A percentile compares a stretch with the other conserved stretches of the same genome.
Conservation (phyloP, 1,140 invertebrate genomes). For the Colletes latitarsis region DNA sequence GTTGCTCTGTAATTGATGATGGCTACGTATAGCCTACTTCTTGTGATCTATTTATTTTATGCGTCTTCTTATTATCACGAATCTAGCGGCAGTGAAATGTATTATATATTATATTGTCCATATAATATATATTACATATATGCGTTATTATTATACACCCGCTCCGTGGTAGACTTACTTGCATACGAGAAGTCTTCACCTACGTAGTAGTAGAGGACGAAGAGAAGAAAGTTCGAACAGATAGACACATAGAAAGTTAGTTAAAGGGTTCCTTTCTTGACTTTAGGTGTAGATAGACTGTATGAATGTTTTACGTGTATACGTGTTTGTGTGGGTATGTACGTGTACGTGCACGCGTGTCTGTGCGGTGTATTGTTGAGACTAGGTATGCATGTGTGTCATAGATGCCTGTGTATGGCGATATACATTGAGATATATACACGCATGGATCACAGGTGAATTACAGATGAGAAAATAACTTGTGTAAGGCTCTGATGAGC, state of each 20-base stretch:
- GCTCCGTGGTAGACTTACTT: slow-evolving; percentile 76
- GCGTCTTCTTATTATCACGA: slow-evolving; percentile 38
- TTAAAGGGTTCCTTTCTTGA: slow-evolving; percentile 62
- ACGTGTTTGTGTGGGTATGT: background rate
- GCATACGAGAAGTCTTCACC: slow-evolving; percentile 80
- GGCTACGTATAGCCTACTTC: slow-evolving; percentile 34
- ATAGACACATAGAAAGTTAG: slow-evolving; percentile 79
- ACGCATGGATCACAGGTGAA: slow-evolving; percentile 32
- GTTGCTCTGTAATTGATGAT: slow-evolving; percentile 61
- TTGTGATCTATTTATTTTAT: slow-evolving; percentile 30
- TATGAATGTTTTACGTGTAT: background rate
- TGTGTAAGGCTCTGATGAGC: slow-evolving; percentile 36
- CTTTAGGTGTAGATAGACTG: slow-evolving; percentile 39
- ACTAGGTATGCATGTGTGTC: background rate
- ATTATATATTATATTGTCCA: slow-evolving; percentile 20
- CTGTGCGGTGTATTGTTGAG: background rate
- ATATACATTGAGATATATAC: slow-evolving; percentile 17
- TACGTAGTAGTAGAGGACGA: slow-evolving; percentile 78
- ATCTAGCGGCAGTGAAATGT: slow-evolving; percentile 33
- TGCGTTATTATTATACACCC: slow-evolving; percentile 50
- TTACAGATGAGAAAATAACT: slow-evolving; percentile 18
- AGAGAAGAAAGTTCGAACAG: slow-evolving; percentile 76
- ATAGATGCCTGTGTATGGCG: background rate
- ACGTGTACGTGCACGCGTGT: background rate
- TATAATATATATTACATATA: slow-evolving; percentile 49